These are phyloP conservation scores for Antheraea pernyi DNA, from an alignment of 1,140 invertebrate species.

Conservation along the genomic window DNA sequence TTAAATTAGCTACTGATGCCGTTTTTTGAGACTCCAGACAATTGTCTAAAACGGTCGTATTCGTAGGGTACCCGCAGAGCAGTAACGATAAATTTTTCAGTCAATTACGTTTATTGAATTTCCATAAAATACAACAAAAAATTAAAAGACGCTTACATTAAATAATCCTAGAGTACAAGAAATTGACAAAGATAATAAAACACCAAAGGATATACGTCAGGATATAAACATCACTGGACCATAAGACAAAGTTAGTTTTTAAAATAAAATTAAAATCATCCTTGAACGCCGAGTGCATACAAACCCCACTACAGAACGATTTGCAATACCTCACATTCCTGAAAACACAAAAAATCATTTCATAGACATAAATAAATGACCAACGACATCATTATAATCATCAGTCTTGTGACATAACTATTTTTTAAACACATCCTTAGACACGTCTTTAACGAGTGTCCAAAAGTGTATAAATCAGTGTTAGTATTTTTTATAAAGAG, in stretches of 20 bases:
- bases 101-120: slow-evolving; percentile 32
- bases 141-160: slow-evolving; percentile 39
- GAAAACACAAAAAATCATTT: slow-evolving; percentile 66
- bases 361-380: neutral
- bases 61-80: neutral
- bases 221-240: slow-evolving; percentile 25
- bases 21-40: no score
- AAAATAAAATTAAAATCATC: slow-evolving; percentile 42
- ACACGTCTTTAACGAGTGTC: no score
- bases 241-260: slow-evolving; percentile 43
- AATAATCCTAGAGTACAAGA: slow-evolving; percentile 41
- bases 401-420: neutral
- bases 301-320: slow-evolving; percentile 58
- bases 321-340: slow-evolving; percentile 64
- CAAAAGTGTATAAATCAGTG: no score
- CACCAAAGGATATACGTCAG: slow-evolving; percentile 31
- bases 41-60: neutral
- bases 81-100: neutral
- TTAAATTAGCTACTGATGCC: no score
- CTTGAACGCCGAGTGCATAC: slow-evolving; percentile 40
- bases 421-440: no score
- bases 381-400: neutral
- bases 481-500: no score
- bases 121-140: slow-evolving; percentile 41
- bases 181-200: slow-evolving; percentile 36